Percentiles rank a stretch among this genome's conserved stretches.
Conservation (phyloP, 2,888 invertebrate species). For the Apocheima hispidaria region DNA sequence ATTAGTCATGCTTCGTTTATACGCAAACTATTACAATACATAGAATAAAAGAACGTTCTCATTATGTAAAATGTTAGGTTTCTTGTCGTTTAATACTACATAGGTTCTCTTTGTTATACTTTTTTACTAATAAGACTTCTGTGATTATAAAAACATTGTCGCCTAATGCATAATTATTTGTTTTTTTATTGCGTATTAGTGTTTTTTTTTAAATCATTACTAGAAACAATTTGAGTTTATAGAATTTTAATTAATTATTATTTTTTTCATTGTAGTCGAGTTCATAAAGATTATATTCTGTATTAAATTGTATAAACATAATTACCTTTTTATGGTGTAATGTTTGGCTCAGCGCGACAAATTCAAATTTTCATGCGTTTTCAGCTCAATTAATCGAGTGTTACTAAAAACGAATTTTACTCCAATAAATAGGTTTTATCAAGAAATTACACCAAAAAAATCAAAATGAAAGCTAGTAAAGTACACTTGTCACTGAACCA, state of each 20-base stretch:
- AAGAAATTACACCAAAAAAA: too few species aligned
- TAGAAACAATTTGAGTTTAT: conserved; percentile 48
- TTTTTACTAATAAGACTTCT: conserved; percentile 60
- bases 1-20: conserved; percentile 54
- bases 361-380: too few species aligned
- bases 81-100: conserved; percentile 47
- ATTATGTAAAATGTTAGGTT: conserved; percentile 56
- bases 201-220: conserved; percentile 47
- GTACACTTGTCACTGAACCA: too few species aligned
- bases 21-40: conserved; percentile 13
- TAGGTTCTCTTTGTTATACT: conserved; percentile 49
- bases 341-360: too few species aligned
- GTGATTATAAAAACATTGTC: conserved; percentile 67
- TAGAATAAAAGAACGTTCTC: conserved; percentile 40
- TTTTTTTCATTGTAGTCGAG: conserved; percentile 7
- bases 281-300: conserved; percentile 15
- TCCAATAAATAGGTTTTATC: too few species aligned
- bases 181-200: conserved; percentile 55
- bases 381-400: too few species aligned
- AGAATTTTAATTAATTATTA: conserved; percentile 42
- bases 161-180: conserved; percentile 57
- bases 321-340: too few species aligned
- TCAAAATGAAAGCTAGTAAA: too few species aligned
- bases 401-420: too few species aligned
- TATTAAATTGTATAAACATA: conserved; percentile 25